Evolutionary conservation across 2,113 vertebrate genomes (phyloP), one percentile per base, ranked within the genome.

Genomic region (Eulacestoma nigropectus): DNA sequence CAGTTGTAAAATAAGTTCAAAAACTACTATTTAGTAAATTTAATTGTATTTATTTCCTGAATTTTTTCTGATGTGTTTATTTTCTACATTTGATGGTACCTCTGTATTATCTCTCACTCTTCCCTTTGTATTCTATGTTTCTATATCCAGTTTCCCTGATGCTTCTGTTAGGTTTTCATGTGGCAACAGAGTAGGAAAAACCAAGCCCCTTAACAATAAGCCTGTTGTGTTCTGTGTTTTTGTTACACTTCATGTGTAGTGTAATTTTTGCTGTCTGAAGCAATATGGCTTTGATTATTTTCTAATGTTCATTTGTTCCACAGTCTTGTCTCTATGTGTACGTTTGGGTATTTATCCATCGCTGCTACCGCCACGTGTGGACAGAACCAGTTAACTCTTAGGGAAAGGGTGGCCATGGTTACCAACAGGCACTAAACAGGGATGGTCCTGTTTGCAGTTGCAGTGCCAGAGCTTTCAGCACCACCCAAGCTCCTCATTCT

Each of bases 211-310:
- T 67, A 62, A 90, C 53, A 87, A 67, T 42, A 65, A 95, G 52
- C 68, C 59, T 67, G 39, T 91, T 95, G 78, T 42, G 50, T 82
- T 85, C 42, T 0, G 0, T 79, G 33, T 13, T 93, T 93, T 93
- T 95, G 33, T 84, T 90, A 26, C 26, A 6, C 56, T 74, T 80
- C 63, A 86, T 4, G 1, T 46, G 39, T 35, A 53, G 63, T 59
- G 39, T 67, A 29, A 41, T 83, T 94, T 93, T 95, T 91, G 60
- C 87, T 90, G 39, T 93, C 90, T 94, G 85, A 74, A 94, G 92
- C 64, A 95, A 55, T 75, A 86, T 53, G 79, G 90, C 64, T 95
- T 88, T 73, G 76, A 77, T 93, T 90, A 57, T 74, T 96, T 95
- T 86, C 79, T 79, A 42, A 4, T 9, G 30, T 93, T 94, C 75